A percentile compares a stretch with the other conserved stretches of the same genome.
Evolutionary conservation across 2,113 vertebrate genomes (phyloP).

Genomic region (Isurus oxyrinchus): DNA sequence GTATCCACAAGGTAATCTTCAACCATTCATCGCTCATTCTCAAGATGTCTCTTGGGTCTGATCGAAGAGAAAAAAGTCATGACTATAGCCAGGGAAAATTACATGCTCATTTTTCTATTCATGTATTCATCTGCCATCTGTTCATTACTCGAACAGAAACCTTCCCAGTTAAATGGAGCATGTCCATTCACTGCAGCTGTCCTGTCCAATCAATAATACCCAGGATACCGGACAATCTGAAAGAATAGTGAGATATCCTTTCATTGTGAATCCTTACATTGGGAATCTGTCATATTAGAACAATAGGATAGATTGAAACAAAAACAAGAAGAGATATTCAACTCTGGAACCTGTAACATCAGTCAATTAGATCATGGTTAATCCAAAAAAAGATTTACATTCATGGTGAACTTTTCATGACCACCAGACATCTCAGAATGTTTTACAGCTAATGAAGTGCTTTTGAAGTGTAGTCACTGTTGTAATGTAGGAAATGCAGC

Average conservation of each 20-base stretch:
- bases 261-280: not conserved
- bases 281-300: not conserved
- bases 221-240: not conserved
- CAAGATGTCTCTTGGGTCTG: not conserved
- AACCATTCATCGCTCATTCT: not conserved
- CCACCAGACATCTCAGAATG: no score
- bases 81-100: not conserved
- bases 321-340: not conserved
- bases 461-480: not conserved
- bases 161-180: not conserved
- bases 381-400: no score
- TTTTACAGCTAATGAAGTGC: not conserved
- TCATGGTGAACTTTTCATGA: no score
- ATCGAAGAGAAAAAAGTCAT: not conserved
- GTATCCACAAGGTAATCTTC: not conserved
- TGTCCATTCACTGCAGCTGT: not conserved
- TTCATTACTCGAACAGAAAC: not conserved
- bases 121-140: not conserved
- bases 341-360: not conserved
- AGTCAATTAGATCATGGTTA: no score
- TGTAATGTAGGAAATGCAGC: not conserved
- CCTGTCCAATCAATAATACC: not conserved
- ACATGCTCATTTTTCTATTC: not conserved
- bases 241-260: not conserved
- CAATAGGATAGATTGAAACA: not conserved